A percentile compares a stretch with the other conserved stretches of the same genome.
Conservation (phyloP, 2,797 vertebrate genomes). For the Ataeniobius toweri region DNA sequence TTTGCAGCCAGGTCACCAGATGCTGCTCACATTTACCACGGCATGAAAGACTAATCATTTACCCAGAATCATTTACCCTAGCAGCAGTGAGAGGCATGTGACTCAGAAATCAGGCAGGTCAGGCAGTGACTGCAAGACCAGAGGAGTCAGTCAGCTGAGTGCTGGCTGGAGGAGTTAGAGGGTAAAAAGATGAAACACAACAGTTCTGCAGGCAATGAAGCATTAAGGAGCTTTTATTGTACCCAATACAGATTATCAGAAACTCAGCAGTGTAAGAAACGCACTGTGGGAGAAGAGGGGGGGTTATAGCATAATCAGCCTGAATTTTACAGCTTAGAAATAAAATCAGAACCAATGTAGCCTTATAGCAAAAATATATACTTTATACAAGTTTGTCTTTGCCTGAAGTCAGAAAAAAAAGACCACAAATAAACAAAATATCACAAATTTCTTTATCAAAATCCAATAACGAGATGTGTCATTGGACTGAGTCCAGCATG, state of each 20-base stretch:
- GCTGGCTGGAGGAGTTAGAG: constrained; percentile 1
- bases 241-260: constrained; percentile 92
- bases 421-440: constrained; percentile 61
- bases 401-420: constrained; percentile 66
- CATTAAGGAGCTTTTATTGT: constrained; percentile 92
- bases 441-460: constrained; percentile 77
- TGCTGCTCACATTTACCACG: not conserved
- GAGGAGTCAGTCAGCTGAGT: constrained; percentile 56
- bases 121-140: constrained; percentile 49
- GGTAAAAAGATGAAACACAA: constrained; percentile 49
- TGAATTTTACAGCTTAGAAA: constrained; percentile 80
- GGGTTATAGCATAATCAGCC: constrained; percentile 38
- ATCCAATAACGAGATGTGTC: constrained; percentile 78
- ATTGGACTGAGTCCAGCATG: constrained; percentile 75
- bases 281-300: constrained; percentile 57
- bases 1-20: not conserved
- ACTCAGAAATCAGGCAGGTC: constrained; percentile 61
- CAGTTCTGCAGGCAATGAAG: constrained; percentile 72
- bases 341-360: constrained; percentile 81
- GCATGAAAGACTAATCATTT: constrained; percentile 43
- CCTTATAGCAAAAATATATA: constrained; percentile 87
- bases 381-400: constrained; percentile 78
- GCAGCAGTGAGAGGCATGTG: constrained; percentile 55
- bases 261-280: constrained; percentile 89
- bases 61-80: constrained; percentile 36